These are phyloP conservation scores for Odocoileus hemionus DNA, from an alignment of 2,113 vertebrate genomes.

Conservation along the genomic window DNA sequence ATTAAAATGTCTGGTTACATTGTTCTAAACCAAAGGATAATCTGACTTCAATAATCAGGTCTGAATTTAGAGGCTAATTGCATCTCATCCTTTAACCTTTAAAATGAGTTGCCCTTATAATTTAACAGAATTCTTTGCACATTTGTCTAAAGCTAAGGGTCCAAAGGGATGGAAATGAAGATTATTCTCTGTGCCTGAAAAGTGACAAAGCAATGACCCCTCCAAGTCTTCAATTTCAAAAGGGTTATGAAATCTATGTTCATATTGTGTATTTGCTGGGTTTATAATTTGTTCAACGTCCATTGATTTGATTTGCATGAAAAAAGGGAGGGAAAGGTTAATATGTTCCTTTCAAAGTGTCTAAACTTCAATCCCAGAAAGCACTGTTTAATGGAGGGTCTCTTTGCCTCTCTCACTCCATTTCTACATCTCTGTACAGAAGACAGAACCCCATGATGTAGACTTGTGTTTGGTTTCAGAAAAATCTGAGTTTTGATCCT, in stretches of 20 bases:
- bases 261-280: background rate
- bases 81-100: conserved; percentile 74
- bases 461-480: background rate
- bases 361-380: conserved; percentile 15
- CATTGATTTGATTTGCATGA: background rate
- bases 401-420: background rate
- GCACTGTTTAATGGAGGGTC: background rate
- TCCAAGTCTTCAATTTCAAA: conserved; percentile 30
- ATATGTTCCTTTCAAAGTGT: background rate
- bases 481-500: background rate
- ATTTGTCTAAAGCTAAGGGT: conserved; percentile 42
- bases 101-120: conserved; percentile 66
- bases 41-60: conserved; percentile 70
- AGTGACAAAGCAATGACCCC: conserved; percentile 10
- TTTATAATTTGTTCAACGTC: background rate
- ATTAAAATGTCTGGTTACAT: conserved; percentile 72
- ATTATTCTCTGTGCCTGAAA: conserved; percentile 49
- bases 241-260: background rate
- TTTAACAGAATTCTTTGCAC: conserved; percentile 60
- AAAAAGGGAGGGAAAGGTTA: conserved; percentile 20
- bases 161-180: conserved; percentile 35
- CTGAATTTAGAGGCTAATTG: conserved; percentile 77
- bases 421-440: background rate
- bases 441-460: background rate
- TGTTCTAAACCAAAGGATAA: conserved; percentile 77